Evolutionary conservation across 2,888 invertebrate genomes (phyloP), one percentile per base, ranked within the genome.

Genomic region (Melikaiella ostensackeni): DNA sequence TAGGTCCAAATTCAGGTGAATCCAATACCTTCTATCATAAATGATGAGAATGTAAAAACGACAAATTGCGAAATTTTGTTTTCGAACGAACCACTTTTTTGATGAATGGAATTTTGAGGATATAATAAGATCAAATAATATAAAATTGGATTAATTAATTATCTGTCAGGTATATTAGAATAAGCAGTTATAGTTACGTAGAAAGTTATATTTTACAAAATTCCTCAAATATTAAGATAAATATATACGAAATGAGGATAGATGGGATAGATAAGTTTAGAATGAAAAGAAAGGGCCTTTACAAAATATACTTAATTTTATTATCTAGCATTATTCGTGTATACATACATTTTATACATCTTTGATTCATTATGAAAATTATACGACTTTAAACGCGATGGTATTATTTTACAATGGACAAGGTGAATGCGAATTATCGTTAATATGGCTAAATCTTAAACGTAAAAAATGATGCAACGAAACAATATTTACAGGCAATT

Each of bases 381-480:
- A 75, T 63, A 24, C 19, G 27, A 46, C 46, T 63, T 38, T n/a
- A 80, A 77, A 77, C 73, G 78, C 73, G 66, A 75, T 74, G 77
- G 62, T 76, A 82, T 77, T 81, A 81, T 83, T 76, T 81, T 83
- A 83, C 82, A 83, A 78, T 81, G 79, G 75, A 74, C 27, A 74
- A 77, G 75, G 74, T 70, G 50, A 50, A 70, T 75, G 75, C 84
- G 80, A 80, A 87, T 88, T 85, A 81, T 84, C 79, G 82, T 87
- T 87, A 88, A 87, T 90, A 90, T 90, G 90, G 90, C 90, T 87
- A 88, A 84, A 70, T 70, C 70, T 70, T 70, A 70, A 70, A 30
- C n/a, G 70, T 50, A 70, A 50, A 70, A 70, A 70, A 50, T 70
- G 70, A 70, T 70, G 13, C 70, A 70, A 30, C n/a, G 30, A 50